Percentiles rank a stretch among this genome's conserved stretches.
Evolutionary conservation across 2,888 invertebrate genomes (phyloP).

Genomic region (Phaedon cochleariae): DNA sequence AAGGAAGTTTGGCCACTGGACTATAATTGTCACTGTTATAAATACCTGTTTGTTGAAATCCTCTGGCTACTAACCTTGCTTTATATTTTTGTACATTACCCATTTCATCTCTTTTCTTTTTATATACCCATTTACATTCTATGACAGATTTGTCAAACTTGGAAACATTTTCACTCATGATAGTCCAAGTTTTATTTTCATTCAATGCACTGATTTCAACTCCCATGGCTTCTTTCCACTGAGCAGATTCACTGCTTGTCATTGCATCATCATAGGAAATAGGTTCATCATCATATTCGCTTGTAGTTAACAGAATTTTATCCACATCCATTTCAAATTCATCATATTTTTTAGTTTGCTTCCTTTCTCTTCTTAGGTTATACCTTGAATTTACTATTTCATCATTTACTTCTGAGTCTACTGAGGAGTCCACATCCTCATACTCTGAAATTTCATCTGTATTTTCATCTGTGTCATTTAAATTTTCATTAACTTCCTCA

Average conservation of each 20-base stretch:
- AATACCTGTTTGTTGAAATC: constrained; percentile 23
- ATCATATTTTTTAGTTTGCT: neutral
- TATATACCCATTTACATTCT: constrained; percentile 37
- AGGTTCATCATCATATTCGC: constrained; percentile 16
- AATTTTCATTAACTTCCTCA: neutral
- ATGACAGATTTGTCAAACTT: constrained; percentile 20
- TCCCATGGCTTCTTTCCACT: constrained; percentile 26
- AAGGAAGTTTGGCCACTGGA: constrained; percentile 30
- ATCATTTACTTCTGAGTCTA: neutral
- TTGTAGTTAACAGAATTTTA: neutral
- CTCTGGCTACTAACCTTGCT: constrained; percentile 26
- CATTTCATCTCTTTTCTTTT: constrained; percentile 26
- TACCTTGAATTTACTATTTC: constrained; percentile 12
- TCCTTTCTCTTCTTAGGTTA: constrained; percentile 10
- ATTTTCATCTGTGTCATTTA: neutral
- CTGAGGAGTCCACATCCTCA: neutral
- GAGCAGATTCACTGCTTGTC: neutral
- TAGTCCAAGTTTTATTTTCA: constrained; percentile 34
- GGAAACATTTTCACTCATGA: constrained; percentile 13
- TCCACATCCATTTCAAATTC: constrained; percentile 12
- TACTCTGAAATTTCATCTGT: constrained; percentile 4
- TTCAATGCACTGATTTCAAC: constrained; percentile 27
- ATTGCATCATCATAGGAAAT: constrained; percentile 19
- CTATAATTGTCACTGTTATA: constrained; percentile 22
- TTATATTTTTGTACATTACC: constrained; percentile 23